Evolutionary conservation across 2,113 vertebrate species (phyloP), one percentile per base, ranked within the genome.

Genomic region (Holacanthus passer): DNA sequence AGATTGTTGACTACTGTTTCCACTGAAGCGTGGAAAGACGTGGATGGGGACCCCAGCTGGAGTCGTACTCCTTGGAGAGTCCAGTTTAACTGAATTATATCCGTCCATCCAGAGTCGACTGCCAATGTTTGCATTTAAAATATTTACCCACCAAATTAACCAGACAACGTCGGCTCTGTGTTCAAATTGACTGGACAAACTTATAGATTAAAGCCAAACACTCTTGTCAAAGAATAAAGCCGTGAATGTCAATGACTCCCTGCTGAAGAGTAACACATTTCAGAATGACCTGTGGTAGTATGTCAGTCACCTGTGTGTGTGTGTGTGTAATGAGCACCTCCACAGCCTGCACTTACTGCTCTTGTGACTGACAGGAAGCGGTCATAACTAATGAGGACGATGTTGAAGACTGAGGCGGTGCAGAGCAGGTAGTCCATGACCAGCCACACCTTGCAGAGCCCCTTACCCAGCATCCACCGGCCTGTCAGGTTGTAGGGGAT

Each of bases 311-410:
- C 41, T 53, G 27, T 68, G 27, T 43, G 65, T 70, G 59, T 63
- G 81, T 67, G 71, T 68, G 56, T 41, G 56, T 67, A 87, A 85
- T 74, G 55, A 82, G 82, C 65, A 16, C 20, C 31, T 82, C n/a
- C 52, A 29, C 68, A 86, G 65, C 11, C 69, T 88, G 47, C 87
- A 95, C 97, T 97, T 94, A 99, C 97, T 62, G 97, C 97, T 83
- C 96, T 94, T 0, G 96, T 98, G 89, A 98, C 97, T 41, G 96
- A 98, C 84, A 97, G 94, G 92, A 97, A 98, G 74, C 96, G 96
- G 88, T 99, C 97, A 0, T 97, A 98, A 93, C 97, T 98, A 94
- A 98, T 98, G 81, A 98, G 96, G 69, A 97, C 96, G 2, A 98
- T 96, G 91, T 94, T 99, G 89, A 97, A 98, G 73, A 97, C 97